A percentile compares a stretch with the other conserved stretches of the same genome.
Conservation (phyloP, 2,888 invertebrate species). For the Plagodis pulveraria region DNA sequence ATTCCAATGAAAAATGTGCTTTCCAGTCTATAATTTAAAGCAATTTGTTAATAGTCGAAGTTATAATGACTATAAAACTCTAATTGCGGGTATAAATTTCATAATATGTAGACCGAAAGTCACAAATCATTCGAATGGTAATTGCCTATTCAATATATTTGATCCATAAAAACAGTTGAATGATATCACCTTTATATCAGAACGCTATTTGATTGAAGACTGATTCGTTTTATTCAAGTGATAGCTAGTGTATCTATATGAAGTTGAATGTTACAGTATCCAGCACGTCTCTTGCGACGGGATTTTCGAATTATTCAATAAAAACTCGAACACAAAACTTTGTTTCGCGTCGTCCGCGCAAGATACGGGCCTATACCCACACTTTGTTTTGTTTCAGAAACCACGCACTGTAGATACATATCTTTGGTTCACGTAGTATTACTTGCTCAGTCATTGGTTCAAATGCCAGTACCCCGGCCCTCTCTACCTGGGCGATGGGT, state of each 20-base stretch:
- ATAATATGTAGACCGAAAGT: conserved; percentile 19
- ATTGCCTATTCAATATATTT: conserved; percentile 21
- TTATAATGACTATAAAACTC: conserved; percentile 28
- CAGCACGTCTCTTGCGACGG: no score
- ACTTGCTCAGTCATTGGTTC: no score
- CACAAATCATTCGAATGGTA: conserved; percentile 32
- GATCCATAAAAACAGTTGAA: conserved; percentile 27
- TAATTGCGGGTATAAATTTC: conserved; percentile 28
- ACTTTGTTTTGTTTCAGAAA: no score
- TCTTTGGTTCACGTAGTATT: no score
- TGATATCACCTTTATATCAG: conserved; percentile 30
- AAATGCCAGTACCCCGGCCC: no score
- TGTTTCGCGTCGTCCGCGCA: no score
- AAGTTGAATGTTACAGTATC: not conserved
- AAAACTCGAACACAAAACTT: no score
- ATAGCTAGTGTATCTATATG: conserved; percentile 1
- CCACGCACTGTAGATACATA: no score
- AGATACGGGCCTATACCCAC: no score
- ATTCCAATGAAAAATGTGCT: conserved; percentile 14
- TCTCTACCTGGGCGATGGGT: no score
- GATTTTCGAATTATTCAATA: no score
- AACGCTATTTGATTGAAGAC: conserved; percentile 14
- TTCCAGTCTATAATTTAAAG: conserved; percentile 1
- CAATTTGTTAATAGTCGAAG: conserved; percentile 24
- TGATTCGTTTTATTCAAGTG: conserved; percentile 8